Percentiles rank a stretch among this genome's conserved stretches.
Conservation (phyloP, 2,888 invertebrate genomes). For the Lasiommata megera region DNA sequence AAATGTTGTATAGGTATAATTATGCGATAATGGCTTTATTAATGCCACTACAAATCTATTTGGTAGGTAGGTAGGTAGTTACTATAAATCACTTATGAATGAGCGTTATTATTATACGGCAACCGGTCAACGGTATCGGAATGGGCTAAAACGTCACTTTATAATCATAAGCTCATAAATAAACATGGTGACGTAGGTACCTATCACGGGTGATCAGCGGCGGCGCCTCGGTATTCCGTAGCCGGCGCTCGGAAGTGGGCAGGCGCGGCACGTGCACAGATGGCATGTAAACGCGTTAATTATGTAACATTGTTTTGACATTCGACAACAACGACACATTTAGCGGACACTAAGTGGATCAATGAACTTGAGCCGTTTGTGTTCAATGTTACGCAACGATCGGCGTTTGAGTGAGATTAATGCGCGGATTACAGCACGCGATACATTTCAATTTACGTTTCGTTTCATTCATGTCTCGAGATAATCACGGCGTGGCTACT, state of each 20-base stretch:
- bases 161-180: constrained; percentile 80
- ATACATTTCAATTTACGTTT: constrained; percentile 80
- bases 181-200: constrained; percentile 66
- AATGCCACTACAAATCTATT: constrained; percentile 74
- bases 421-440: constrained; percentile 81
- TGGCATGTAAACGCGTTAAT: constrained; percentile 63
- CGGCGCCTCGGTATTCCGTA: constrained; percentile 30
- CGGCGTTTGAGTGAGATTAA: constrained; percentile 80
- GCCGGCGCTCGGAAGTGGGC: constrained; percentile 47
- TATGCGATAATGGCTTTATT: constrained; percentile 72
- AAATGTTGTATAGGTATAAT: constrained; percentile 75
- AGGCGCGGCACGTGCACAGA: constrained; percentile 46
- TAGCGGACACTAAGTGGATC: constrained; percentile 79
- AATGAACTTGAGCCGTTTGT: constrained; percentile 79
- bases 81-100: constrained; percentile 76
- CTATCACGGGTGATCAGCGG: constrained; percentile 48
- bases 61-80: constrained; percentile 63
- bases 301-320: constrained; percentile 79
- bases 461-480: constrained; percentile 77
- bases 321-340: constrained; percentile 76
- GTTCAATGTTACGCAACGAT: constrained; percentile 72
- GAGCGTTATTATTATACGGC: constrained; percentile 71
- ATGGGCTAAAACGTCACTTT: constrained; percentile 75
- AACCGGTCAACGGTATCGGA: constrained; percentile 75
- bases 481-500: constrained; percentile 71